phyloP scores from a whole-genome alignment of 2,888 invertebrate genomes.

The Melieria crassipennis region DNA sequence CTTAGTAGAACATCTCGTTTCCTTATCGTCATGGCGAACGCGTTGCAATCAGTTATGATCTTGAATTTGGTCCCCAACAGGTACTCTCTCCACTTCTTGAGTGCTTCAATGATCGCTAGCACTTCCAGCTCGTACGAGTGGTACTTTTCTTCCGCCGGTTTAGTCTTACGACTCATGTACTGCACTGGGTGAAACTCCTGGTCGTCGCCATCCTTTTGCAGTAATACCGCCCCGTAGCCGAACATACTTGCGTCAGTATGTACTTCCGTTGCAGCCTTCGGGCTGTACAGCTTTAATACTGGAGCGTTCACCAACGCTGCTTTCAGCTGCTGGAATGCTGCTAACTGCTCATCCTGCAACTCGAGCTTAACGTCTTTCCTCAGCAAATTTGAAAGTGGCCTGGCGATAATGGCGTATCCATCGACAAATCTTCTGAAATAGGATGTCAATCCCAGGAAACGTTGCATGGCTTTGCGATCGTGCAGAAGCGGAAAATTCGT shows the following conservation, averaged over 20 bases:
- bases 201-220: constrained; percentile 30
- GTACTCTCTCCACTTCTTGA: constrained; percentile 47
- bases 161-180: constrained; percentile 47
- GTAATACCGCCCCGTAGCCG: no score
- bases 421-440: no score
- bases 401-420: no score
- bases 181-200: constrained; percentile 44
- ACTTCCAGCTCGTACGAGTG: constrained; percentile 49
- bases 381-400: no score
- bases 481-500: no score
- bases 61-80: no score
- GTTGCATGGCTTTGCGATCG: no score
- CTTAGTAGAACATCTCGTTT: no score
- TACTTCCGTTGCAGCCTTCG: not conserved
- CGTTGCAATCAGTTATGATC: no score
- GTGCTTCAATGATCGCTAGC: constrained; percentile 29
- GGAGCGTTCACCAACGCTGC: not conserved
- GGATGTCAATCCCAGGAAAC: no score
- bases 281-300: no score
- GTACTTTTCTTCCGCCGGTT: constrained; percentile 45
- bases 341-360: constrained; percentile 39
- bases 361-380: constrained; percentile 43
- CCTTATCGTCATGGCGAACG: no score
- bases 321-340: constrained; percentile 13
- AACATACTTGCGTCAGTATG: not conserved